A percentile compares a stretch with the other conserved stretches of the same genome.
Evolutionary conservation across 2,797 vertebrate species (phyloP).

Genomic region (Gallinago solitaria): DNA sequence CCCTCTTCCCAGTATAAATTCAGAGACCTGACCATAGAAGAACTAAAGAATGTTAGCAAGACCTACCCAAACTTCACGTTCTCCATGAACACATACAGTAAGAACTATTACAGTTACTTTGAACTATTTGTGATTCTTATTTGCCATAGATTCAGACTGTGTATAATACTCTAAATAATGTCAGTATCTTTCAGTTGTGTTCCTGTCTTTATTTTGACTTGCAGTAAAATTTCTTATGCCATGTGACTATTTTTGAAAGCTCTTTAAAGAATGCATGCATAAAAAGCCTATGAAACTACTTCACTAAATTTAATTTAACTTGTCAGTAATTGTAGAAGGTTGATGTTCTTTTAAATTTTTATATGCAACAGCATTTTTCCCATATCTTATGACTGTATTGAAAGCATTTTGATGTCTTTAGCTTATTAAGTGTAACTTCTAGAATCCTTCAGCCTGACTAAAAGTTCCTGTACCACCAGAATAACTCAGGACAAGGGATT

Average conservation of each 20-base stretch:
- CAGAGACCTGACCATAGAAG: conserved; percentile 90
- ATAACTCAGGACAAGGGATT: not conserved
- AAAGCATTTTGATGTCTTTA: not conserved
- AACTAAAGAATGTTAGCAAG: conserved; percentile 85
- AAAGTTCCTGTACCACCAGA: not conserved
- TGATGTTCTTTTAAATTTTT: not conserved
- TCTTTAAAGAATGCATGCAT: not conserved
- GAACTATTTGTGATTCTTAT: not conserved
- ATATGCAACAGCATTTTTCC: not conserved
- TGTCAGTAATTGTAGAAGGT: not conserved
- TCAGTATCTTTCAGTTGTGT: not conserved
- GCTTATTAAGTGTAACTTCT: not conserved
- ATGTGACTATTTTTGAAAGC: not conserved
- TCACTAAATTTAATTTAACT: not conserved
- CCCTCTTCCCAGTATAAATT: conserved; percentile 89
- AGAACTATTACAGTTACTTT: conserved; percentile 61
- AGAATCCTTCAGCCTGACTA: not conserved
- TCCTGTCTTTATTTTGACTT: not conserved
- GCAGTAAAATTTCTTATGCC: not conserved
- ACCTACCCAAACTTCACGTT: conserved; percentile 83
- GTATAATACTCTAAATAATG: not conserved
- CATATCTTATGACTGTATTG: not conserved
- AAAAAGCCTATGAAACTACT: not conserved
- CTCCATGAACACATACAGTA: conserved; percentile 88
- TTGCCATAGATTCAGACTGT: not conserved